These are phyloP conservation scores for Orthosia gothica DNA, from an alignment of 2,888 invertebrate genomes.

Conservation along the genomic window DNA sequence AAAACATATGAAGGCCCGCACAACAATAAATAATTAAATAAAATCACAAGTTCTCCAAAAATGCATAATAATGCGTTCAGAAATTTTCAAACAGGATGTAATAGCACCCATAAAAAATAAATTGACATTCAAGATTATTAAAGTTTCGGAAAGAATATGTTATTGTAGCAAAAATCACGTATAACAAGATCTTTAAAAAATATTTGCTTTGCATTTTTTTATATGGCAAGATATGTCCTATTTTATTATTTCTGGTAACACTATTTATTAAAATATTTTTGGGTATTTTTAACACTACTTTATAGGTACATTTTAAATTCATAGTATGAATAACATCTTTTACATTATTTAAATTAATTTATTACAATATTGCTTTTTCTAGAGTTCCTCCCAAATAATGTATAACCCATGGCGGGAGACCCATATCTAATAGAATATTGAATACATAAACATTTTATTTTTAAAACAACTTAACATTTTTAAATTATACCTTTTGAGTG, in stretches of 20 bases:
- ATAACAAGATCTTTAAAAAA: constrained; percentile 59
- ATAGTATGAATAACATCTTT: constrained; percentile 1
- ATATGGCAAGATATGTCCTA: constrained; percentile 51
- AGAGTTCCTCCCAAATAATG: constrained; percentile 7
- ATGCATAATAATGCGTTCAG: constrained; percentile 50
- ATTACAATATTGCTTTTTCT: constrained; percentile 14
- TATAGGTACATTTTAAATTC: constrained; percentile 4
- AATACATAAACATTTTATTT: constrained; percentile 31
- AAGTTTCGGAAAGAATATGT: constrained; percentile 41
- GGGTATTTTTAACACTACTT: not conserved
- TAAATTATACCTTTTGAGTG: not conserved
- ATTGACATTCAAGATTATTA: constrained; percentile 46
- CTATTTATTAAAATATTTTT: constrained; percentile 12
- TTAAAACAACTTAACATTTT: constrained; percentile 16
- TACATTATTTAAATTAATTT: not conserved
- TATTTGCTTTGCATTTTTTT: constrained; percentile 22
- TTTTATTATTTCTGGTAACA: constrained; percentile 27
- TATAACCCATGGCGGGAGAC: constrained; percentile 1
- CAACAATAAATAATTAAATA: constrained; percentile 63
- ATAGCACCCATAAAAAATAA: constrained; percentile 52
- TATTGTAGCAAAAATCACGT: constrained; percentile 46
- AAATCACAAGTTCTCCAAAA: constrained; percentile 56
- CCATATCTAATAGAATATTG: constrained; percentile 2
- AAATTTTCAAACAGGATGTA: constrained; percentile 37
- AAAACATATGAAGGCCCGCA: constrained; percentile 90